phyloP scores from a whole-genome alignment of 2,888 invertebrate genomes.

The Xanthorhoe spadicearia region DNA sequence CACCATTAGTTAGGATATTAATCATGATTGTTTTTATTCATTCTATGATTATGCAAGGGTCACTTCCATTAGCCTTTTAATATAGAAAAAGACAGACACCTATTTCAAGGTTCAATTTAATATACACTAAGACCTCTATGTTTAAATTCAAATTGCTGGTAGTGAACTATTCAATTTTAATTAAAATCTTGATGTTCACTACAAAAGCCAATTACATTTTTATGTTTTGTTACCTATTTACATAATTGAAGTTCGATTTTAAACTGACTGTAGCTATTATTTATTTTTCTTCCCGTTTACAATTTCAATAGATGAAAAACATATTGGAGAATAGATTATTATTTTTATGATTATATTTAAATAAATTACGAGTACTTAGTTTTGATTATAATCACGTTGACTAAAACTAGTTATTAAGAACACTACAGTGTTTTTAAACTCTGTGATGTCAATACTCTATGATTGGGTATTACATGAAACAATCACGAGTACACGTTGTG shows the following conservation, averaged over 20 bases:
- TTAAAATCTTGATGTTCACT: background rate
- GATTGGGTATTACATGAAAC: background rate
- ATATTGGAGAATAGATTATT: background rate
- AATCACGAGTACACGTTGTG: too few relatives aligned
- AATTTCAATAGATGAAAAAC: background rate
- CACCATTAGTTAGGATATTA: background rate
- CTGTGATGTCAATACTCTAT: too few relatives aligned
- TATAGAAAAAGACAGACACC: background rate
- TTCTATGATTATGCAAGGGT: conserved; percentile 6
- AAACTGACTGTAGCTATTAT: background rate
- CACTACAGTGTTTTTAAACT: too few relatives aligned
- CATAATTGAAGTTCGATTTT: conserved; percentile 21
- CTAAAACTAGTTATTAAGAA: background rate
- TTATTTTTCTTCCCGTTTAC: conserved; percentile 11
- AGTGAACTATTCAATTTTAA: conserved; percentile 4
- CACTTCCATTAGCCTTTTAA: conserved; percentile 10
- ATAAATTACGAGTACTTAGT: background rate
- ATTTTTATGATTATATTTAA: background rate
- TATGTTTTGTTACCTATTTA: conserved; percentile 5
- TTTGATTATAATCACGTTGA: background rate
- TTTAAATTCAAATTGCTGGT: conserved; percentile 16
- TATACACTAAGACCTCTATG: conserved; percentile 2
- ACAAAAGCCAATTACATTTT: conserved; percentile 16
- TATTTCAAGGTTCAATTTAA: conserved; percentile 12
- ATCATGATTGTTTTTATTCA: conserved; percentile 17